These are phyloP conservation scores for Uropsilus gracilis DNA, from an alignment of 2,113 vertebrate species.

Conservation along the genomic window DNA sequence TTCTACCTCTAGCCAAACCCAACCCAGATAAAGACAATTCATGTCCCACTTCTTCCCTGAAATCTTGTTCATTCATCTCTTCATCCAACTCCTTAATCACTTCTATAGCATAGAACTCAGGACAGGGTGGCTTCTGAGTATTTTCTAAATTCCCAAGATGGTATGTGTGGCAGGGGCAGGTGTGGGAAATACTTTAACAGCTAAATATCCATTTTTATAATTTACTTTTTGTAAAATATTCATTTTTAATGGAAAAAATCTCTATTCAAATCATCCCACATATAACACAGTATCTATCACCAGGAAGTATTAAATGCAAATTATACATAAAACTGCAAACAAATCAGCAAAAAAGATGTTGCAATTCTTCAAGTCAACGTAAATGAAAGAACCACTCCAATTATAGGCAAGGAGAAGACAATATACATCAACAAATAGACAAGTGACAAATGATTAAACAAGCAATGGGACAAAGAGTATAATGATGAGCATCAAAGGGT, in stretches of 20 bases:
- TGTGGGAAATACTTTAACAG: neutral
- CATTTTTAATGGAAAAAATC: neutral
- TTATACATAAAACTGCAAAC: neutral
- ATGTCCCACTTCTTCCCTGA: neutral
- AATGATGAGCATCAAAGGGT: neutral
- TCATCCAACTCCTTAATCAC: neutral
- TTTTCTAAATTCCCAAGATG: no score
- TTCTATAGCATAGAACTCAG: neutral
- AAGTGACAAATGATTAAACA: neutral
- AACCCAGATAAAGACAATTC: neutral
- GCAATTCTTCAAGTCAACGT: neutral
- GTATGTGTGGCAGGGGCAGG: neutral
- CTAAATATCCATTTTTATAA: neutral
- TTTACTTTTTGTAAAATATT: neutral
- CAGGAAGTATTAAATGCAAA: neutral
- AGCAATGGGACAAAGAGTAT: neutral
- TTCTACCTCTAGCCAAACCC: constrained; percentile 18
- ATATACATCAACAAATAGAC: neutral
- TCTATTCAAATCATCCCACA: neutral
- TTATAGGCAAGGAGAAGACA: neutral
- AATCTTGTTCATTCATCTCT: neutral
- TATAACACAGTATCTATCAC: neutral
- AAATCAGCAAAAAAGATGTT: constrained; percentile 6
- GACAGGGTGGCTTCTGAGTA: no score
- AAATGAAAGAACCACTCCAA: constrained; percentile 2